These are phyloP conservation scores for Rotaria socialis DNA, from an alignment of 2,888 invertebrate genomes.

Conservation along the genomic window DNA sequence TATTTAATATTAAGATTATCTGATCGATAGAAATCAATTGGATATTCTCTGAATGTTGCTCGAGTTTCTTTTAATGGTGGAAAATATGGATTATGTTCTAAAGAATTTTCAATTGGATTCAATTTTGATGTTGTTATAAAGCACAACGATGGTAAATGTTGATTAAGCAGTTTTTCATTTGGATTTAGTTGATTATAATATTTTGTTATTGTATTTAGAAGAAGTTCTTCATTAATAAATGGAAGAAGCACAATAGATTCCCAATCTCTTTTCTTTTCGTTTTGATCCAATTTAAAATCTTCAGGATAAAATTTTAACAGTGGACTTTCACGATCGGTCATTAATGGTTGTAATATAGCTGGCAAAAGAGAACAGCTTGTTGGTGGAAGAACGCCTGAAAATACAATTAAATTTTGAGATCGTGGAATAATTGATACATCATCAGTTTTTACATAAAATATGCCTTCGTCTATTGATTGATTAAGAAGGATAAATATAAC, in stretches of 20 bases:
- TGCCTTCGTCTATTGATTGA: no score
- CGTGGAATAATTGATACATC: no score
- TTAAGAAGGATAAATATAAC: no score
- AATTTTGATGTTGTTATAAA: background rate
- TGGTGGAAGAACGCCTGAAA: conserved; percentile 98
- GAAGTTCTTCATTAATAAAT: conserved; percentile 82
- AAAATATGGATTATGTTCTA: background rate
- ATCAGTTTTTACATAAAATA: no score
- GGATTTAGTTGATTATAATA: conserved; percentile 75
- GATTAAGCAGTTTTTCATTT: conserved; percentile 67
- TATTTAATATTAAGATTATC: background rate
- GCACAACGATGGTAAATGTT: conserved; percentile 20
- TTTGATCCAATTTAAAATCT: conserved; percentile 91
- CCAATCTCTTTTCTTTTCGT: conserved; percentile 99
- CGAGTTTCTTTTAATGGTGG: background rate
- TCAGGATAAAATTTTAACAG: conserved; percentile 98
- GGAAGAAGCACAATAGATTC: conserved; percentile 88
- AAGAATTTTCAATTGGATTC: background rate
- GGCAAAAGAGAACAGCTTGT: conserved; percentile 91
- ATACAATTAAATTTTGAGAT: background rate
- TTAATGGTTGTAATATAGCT: conserved; percentile 81
- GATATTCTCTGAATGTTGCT: background rate
- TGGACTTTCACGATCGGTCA: conserved; percentile 81
- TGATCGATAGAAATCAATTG: background rate
- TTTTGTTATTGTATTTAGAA: conserved; percentile 77